These are phyloP conservation scores for Conistra vaccinii DNA, from an alignment of 2,888 invertebrate species.

Conservation along the genomic window DNA sequence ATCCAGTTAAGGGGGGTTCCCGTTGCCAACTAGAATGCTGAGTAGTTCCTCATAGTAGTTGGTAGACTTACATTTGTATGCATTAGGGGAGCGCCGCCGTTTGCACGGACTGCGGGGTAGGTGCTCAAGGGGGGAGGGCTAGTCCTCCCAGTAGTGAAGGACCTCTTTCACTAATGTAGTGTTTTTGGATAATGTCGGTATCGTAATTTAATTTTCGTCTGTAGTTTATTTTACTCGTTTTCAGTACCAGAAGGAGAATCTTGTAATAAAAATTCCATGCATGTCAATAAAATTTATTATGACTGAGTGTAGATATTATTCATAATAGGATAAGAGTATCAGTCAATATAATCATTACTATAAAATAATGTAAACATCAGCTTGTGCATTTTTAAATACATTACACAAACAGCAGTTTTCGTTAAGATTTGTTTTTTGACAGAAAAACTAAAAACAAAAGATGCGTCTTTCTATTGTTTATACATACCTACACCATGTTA, in stretches of 20 bases:
- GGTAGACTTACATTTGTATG: constrained; percentile 49
- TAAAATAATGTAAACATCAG: not conserved
- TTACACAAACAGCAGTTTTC: not conserved
- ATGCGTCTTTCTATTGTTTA: not conserved
- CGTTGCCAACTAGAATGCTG: constrained; percentile 32
- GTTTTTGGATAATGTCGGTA: constrained; percentile 9
- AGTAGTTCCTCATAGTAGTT: constrained; percentile 40
- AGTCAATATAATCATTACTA: not conserved
- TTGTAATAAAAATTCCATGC: not conserved
- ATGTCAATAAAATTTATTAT: constrained; percentile 4
- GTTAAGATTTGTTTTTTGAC: not conserved
- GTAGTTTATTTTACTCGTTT: not conserved
- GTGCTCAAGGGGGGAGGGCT: not conserved
- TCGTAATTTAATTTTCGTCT: constrained; percentile 23
- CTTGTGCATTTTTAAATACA: not conserved
- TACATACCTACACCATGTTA: not conserved
- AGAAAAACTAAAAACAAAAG: not conserved
- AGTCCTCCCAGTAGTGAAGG: not conserved
- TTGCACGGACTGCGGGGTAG: constrained; percentile 9
- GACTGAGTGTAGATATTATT: not conserved
- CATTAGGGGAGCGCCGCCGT: constrained; percentile 40
- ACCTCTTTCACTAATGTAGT: constrained; percentile 24
- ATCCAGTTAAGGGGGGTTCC: constrained; percentile 31
- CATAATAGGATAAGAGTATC: not conserved
- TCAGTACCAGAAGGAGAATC: not conserved